A percentile compares a stretch with the other conserved stretches of the same genome.
Evolutionary conservation across 2,797 vertebrate species (phyloP).

Genomic region (Graptemys geographica): DNA sequence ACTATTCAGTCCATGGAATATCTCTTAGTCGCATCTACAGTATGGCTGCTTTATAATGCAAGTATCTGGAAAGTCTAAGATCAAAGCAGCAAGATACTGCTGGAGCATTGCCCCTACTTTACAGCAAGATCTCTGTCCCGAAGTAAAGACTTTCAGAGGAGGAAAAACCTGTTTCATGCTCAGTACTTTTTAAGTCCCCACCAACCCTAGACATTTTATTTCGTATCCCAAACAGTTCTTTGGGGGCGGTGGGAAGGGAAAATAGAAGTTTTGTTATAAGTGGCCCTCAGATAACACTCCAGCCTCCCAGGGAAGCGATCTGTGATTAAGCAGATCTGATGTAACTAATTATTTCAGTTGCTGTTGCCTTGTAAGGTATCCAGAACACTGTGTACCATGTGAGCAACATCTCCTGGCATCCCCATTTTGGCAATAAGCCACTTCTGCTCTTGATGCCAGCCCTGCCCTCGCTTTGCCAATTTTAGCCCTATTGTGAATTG

Average conservation of each 20-base stretch:
- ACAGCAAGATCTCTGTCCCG: neutral
- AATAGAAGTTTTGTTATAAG: neutral
- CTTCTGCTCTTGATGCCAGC: neutral
- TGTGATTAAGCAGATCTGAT: neutral
- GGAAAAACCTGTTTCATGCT: neutral
- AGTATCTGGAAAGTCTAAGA: fast-evolving
- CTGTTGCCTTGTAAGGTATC: neutral
- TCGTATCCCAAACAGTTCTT: neutral
- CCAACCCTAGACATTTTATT: neutral
- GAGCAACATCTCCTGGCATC: neutral
- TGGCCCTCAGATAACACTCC: neutral
- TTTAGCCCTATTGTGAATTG: neutral
- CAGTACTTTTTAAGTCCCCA: neutral
- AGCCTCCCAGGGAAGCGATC: neutral
- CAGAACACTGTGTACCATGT: neutral
- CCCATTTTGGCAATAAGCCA: neutral
- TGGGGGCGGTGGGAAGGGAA: neutral
- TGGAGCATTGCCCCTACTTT: fast-evolving
- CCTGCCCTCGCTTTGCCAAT: neutral
- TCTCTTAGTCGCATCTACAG: neutral
- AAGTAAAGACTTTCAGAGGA: neutral
- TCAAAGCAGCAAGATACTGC: fast-evolving
- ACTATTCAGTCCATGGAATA: neutral
- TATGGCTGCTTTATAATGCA: fast-evolving
- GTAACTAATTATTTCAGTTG: neutral